Percentiles rank a stretch among this genome's conserved stretches.
Evolutionary conservation across 2,113 vertebrate species (phyloP).

Genomic region (Tyrannus savana): DNA sequence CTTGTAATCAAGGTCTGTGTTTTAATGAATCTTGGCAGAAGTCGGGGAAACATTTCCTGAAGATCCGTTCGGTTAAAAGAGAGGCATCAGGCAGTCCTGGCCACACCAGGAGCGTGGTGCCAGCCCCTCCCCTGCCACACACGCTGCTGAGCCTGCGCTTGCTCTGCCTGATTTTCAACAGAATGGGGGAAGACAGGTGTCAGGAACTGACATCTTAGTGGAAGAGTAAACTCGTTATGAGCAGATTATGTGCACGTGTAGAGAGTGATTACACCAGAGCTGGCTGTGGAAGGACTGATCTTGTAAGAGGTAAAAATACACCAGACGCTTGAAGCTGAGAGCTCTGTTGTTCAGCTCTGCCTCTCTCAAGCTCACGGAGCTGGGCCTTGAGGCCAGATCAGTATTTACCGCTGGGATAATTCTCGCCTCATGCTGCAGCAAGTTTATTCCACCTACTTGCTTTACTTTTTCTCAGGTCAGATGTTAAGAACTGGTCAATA

Average conservation of each 20-base stretch:
- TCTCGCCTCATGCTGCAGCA: not conserved
- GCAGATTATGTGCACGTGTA: not conserved
- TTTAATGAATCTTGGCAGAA: not conserved
- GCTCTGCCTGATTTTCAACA: accelerated
- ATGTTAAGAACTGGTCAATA: not conserved
- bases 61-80: not conserved
- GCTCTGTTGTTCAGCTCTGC: not conserved
- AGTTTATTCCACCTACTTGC: not conserved
- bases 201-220: not conserved
- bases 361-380: not conserved
- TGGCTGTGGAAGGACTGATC: not conserved
- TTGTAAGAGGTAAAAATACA: not conserved
- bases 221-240: not conserved
- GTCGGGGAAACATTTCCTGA: not conserved
- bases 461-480: not conserved
- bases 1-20: not conserved
- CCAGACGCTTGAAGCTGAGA: not conserved
- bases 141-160: accelerated
- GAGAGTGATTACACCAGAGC: not conserved
- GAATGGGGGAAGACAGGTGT: not conserved
- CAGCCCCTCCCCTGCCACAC: not conserved
- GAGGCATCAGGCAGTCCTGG: not conserved
- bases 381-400: not conserved
- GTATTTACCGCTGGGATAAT: not conserved
- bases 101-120: not conserved